Evolutionary conservation across 2,797 vertebrate species (phyloP).

Genomic region (Channa striata): DNA sequence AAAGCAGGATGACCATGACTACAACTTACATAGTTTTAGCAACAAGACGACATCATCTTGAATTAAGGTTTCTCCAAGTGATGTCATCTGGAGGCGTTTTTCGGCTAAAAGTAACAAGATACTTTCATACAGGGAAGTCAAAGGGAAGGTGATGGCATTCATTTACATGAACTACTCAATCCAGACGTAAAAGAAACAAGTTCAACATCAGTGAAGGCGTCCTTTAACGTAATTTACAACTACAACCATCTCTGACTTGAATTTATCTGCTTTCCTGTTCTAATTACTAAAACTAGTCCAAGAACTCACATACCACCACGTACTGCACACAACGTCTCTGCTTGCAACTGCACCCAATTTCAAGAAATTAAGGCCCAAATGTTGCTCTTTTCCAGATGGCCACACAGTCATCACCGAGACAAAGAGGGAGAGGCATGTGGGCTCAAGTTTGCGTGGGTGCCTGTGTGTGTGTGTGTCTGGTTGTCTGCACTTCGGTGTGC

Average conservation of each 20-base stretch:
- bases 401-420: constrained; percentile 12
- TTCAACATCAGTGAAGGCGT: too few relatives aligned
- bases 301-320: neutral
- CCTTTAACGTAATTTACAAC: neutral
- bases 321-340: neutral
- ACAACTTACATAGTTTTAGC: too few relatives aligned
- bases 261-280: neutral
- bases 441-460: constrained; percentile 12
- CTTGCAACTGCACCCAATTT: neutral
- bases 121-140: too few relatives aligned
- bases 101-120: too few relatives aligned
- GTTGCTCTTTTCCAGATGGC: constrained; percentile 40
- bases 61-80: too few relatives aligned
- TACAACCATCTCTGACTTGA: constrained; percentile 1
- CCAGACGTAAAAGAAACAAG: too few relatives aligned
- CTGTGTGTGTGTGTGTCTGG: constrained; percentile 14
- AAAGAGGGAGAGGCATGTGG: constrained; percentile 2
- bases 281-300: constrained; percentile 10
- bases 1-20: too few relatives aligned
- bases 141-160: too few relatives aligned
- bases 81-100: too few relatives aligned
- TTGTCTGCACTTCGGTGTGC: constrained; percentile 4
- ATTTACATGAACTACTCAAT: too few relatives aligned
- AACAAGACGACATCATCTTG: too few relatives aligned
- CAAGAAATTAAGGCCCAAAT: constrained; percentile 29